Base-by-base conservation (phyloP, 92 coral and sea anemone genomes). In the Pocillopora meandrina region DNA sequence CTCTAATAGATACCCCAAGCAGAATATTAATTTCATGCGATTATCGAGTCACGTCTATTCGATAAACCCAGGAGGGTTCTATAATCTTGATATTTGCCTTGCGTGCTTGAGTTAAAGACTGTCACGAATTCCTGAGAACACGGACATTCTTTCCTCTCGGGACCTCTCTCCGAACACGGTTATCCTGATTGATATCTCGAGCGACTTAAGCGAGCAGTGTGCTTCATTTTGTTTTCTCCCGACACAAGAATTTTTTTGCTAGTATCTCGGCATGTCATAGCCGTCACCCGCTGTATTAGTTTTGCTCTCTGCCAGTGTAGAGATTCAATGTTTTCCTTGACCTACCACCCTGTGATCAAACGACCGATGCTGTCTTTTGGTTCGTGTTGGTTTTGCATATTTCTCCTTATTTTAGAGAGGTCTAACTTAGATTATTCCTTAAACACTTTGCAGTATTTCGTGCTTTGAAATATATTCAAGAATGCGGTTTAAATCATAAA, bases 11-110 rank as follows among this genome's bases (percentile, higher is more conserved):
- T 58, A 58, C 67, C 70, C 36, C 0, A 31, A 34, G 35, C 15
- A 33, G 67, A 31, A 49, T 58, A 58, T 58, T 70, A 35, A 67
- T 81, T 71, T 70, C 85, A 59, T 71, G 69, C 77, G 85, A 81
- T 81, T 81, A 70, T 34, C 58, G 12, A 71, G 70, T 60, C 85
- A 71, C 77, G 75, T 80, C 23, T 20, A 17, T 70, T 16, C 14
- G 74, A 18, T 70, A 70, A 70, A 34, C 74, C 55, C 2, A 17
- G 74, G 14, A 10, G 33, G 35, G 35, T 36, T 17, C 33, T 34
- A 34, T 70, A 70, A 70, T 70, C 74, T 70, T 70, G 55, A 34
- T 70, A 36, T 70, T 70, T 17, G 18, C 35, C 56, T 10, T 15
- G 56, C 56, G 42, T 7, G 56, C 56, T 70, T 70, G 35, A 11